Evolutionary conservation across 2,797 vertebrate species (phyloP), one percentile per base, ranked within the genome.

Genomic region (Pterois miles): DNA sequence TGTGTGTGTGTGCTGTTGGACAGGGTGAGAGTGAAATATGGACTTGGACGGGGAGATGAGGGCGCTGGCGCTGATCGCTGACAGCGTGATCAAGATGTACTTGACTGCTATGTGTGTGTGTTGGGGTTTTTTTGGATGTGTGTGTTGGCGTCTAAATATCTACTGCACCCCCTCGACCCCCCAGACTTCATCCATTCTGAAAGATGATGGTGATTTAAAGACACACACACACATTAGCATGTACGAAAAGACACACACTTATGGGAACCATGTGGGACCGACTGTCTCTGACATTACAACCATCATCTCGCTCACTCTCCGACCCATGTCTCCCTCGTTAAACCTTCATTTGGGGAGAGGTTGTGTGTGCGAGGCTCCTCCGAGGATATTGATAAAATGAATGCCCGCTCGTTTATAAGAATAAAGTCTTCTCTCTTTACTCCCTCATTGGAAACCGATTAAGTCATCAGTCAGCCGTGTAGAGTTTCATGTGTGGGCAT

Each of bases 51-150:
- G 56, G 79, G 81, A 86, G 88, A 90, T 71, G 76, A 88, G 83
- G 77, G 73, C 36, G 84, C 89, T 91, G 90, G 70, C 88, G 87
- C 95, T 93, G 91, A 91, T 90, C 92, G 75, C 83, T 96, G 95
- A 96, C 96, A 96, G 76, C 58, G 90, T 92, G 95, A 98, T 97
- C 96, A 96, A 97, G 96, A 97, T 95, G 95, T 97, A 95, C 92
- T 95, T 93, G 79, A 95, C 94, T 95, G 92, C 72, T 87, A 57
- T 71, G 74, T 70, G 73, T 74, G 73, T 79, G 71, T 84, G 75
- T 80, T 65, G 56, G 64, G 38, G 9, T 58, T 73, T 65, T 58
- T 73, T 65, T 59, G 56, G 18, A 52, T 84, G 73, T 81, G 78
- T 58, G 65, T 20, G 57, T 57, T 82, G 81, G 87, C 78, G 69